Conservation (phyloP, 2,113 vertebrate genomes). For the Mixornis gularis region DNA sequence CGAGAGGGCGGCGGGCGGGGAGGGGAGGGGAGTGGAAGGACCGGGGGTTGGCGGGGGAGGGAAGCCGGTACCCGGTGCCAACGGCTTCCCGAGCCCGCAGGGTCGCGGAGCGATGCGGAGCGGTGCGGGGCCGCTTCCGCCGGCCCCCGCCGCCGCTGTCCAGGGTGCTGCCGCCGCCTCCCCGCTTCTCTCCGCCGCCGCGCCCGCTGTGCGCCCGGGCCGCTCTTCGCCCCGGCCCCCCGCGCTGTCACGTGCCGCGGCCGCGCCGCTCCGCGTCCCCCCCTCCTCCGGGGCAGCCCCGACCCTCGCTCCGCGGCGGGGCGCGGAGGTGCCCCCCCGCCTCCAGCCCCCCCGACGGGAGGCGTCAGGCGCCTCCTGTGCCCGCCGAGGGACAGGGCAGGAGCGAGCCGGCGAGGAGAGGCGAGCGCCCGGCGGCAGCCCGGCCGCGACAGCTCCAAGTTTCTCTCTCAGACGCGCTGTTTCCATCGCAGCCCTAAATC, state of each 20-base stretch:
- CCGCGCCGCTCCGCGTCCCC: not conserved
- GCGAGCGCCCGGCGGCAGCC: not conserved
- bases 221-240: too few relatives aligned
- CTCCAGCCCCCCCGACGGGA: not conserved
- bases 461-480: conserved; percentile 62
- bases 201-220: too few relatives aligned
- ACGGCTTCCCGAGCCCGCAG: not conserved
- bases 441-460: conserved; percentile 65
- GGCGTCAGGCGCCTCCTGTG: not conserved
- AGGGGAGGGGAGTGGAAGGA: not conserved
- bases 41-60: not conserved
- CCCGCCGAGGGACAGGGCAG: not conserved
- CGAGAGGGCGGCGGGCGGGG: conserved; percentile 62
- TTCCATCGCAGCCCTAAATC: conserved; percentile 66
- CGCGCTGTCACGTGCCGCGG: not conserved
- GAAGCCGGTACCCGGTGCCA: not conserved
- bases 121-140: conserved; percentile 17
- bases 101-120: conserved; percentile 32
- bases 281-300: not conserved
- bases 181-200: too few relatives aligned
- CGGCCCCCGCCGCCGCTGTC: not conserved
- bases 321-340: not conserved
- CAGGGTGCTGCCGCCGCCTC: not conserved
- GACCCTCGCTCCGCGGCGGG: not conserved
- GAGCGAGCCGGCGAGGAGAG: not conserved